Evolutionary conservation across 2,797 vertebrate genomes (phyloP), one percentile per base, ranked within the genome.

Genomic region (Gastrophryne carolinensis): DNA sequence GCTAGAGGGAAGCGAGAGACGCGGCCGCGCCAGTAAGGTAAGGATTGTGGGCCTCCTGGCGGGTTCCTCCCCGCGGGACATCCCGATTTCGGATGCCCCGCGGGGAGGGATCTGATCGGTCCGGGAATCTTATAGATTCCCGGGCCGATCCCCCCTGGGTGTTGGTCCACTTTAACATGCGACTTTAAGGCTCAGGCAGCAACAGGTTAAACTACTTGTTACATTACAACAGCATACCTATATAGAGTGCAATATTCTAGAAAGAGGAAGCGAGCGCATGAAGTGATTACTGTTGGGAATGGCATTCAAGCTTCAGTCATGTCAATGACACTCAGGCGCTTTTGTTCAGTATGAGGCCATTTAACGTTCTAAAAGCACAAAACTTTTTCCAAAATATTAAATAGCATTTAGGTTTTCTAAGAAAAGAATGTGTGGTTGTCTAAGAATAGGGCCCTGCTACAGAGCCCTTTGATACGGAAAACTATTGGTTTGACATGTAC

Each of bases 401-500:
- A 21, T 32, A 63, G 62, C 19, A 63, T 34, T 15, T 17, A n/a
- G n/a, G 75, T 41, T 72, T 72, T 72, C 75, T 58, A 72, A 71
- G 75, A 77, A 72, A 64, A 52, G 37, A 67, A 54, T 54, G 34
- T 23, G 24, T 3, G 4, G 19, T 26, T 57, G 5, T 72, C 75
- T 77, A 72, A 78, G 75, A 77, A 71, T 23, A 65, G 66, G 3
- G 29, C 53, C n/a, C 24, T 57, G 12, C 49, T 47, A 52, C 52
- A 66, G 5, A 32, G 60, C 49, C 47, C 12, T 50, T 58, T 27
- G 68, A 66, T 52, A 79, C 75, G 83, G 79, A 81, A 76, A 82
- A 81, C 0, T 58, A 80, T 79, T 83, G 82, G 62, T 73, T n/a
- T 86, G 81, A 79, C 81, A 60, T 53, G 73, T 71, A 63, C 26